Evolutionary conservation across 2,888 invertebrate genomes (phyloP), one percentile per base, ranked within the genome.

Genomic region (Lepeophtheirus nordmannii): DNA sequence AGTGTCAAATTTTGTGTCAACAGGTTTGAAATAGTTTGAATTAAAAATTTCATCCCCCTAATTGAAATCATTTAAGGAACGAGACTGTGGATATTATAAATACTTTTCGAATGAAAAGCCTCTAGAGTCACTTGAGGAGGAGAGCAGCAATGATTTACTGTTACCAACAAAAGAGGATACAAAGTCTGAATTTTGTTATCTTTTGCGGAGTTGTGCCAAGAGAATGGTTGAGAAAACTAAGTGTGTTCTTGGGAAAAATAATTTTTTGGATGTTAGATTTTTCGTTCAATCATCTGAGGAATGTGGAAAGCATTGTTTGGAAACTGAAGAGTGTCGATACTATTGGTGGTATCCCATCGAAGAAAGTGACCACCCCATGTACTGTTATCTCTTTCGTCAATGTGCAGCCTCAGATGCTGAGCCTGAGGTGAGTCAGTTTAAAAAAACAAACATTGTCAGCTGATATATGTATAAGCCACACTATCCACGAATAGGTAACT

Each of bases 301-400:
- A 17, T 66, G 66, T 58, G 17, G 20, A 38, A 22, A 23, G 3
- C 66, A 66, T 30, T 66, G 66, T 60, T 38, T 22, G 23, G 60
- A 41, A 14, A 60, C 60, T 9, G 41, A 60, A 12, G 66, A 39
- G 2, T 66, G 66, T 41, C 30, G 66, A 60, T 66, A 66, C 23
- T 66, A 66, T 46, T 66, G 58, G 46, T 66, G 66, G 66, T 61
- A 66, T 22, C 30, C 66, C 10, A 60, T 66, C 8, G 60, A 66
- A 17, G 20, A 60, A 14, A 40, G 39, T 14, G 40, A 58, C 9
- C 20, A 58, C 20, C 66, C 66, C 1, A 17, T 60, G 41, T 66
- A 66, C 46, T 66, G 66, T 22, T 66, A 41, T 30, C 39, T 66
- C 20, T 66, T 60, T 60, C 66, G 58, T n/a, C 60, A 59, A 41